phyloP scores from a whole-genome alignment of 2,113 vertebrate genomes.

The Glaucomys volans region DNA sequence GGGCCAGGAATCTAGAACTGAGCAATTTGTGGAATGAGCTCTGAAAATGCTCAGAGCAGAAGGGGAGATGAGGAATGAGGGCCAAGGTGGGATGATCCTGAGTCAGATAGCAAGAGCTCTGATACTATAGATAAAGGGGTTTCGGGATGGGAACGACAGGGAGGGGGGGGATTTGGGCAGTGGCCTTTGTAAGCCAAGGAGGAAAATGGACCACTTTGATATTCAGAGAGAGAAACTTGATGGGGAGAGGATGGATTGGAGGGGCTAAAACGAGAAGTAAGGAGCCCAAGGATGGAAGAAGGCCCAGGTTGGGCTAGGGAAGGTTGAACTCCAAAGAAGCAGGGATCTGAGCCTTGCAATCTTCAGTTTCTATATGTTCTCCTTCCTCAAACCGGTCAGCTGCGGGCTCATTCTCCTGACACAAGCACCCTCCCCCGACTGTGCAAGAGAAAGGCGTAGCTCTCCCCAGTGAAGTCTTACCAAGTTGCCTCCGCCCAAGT shows the following conservation, averaged over 20 bases:
- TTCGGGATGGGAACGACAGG: accelerated
- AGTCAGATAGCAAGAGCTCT: not conserved
- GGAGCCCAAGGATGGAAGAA: not conserved
- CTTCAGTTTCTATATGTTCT: not conserved
- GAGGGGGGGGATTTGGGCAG: not conserved
- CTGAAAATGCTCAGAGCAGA: not conserved
- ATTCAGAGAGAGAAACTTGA: not conserved
- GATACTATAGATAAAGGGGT: not conserved
- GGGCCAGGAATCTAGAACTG: not conserved
- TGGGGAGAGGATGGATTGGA: not conserved
- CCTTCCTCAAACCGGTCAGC: too few relatives aligned
- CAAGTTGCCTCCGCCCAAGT: accelerated
- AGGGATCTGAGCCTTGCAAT: too few relatives aligned
- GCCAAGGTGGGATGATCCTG: not conserved
- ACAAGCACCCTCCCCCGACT: not conserved
- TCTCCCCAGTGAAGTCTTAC: not conserved
- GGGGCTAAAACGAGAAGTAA: not conserved
- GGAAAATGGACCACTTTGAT: not conserved
- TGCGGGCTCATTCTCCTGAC: not conserved
- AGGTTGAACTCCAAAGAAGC: not conserved
- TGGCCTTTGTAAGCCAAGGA: not conserved
- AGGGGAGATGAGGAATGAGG: not conserved
- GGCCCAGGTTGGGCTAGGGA: not conserved
- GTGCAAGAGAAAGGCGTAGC: not conserved
- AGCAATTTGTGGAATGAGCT: not conserved